Evolutionary conservation across 2,113 vertebrate genomes (phyloP).

Genomic region (Clupea harengus): DNA sequence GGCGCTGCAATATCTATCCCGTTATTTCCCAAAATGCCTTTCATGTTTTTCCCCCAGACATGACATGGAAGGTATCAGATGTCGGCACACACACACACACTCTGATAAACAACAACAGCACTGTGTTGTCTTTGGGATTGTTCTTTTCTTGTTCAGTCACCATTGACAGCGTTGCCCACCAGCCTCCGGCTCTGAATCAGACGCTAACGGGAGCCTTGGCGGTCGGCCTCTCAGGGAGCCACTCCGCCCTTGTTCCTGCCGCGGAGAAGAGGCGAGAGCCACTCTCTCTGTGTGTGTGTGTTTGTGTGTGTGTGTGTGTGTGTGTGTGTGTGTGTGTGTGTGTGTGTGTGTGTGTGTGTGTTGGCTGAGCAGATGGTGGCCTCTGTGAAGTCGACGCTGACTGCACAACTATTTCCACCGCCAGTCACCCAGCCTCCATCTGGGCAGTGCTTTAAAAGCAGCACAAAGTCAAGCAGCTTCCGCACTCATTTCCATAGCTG

Average conservation of each 20-base stretch:
- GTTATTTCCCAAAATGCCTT: background rate
- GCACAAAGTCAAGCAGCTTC: conserved; percentile 49
- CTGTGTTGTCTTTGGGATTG: too few species aligned
- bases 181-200: too few species aligned
- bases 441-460: conserved; percentile 51
- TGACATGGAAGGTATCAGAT: too few species aligned
- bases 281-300: too few species aligned
- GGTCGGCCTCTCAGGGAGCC: background rate
- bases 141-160: too few species aligned
- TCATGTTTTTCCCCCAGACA: too few species aligned
- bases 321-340: conserved; percentile 30
- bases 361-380: conserved; percentile 62
- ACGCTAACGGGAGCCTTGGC: background rate
- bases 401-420: conserved; percentile 57
- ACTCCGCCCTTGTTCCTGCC: background rate
- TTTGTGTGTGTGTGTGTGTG: conserved; percentile 30
- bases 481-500: conserved; percentile 60
- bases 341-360: conserved; percentile 26
- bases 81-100: too few species aligned
- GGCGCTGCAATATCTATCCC: background rate
- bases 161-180: too few species aligned
- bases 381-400: conserved; percentile 56
- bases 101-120: too few species aligned
- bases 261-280: background rate
- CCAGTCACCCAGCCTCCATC: conserved; percentile 53